phyloP scores from a whole-genome alignment of 2,888 invertebrate species.

The Tetranychus truncatus region DNA sequence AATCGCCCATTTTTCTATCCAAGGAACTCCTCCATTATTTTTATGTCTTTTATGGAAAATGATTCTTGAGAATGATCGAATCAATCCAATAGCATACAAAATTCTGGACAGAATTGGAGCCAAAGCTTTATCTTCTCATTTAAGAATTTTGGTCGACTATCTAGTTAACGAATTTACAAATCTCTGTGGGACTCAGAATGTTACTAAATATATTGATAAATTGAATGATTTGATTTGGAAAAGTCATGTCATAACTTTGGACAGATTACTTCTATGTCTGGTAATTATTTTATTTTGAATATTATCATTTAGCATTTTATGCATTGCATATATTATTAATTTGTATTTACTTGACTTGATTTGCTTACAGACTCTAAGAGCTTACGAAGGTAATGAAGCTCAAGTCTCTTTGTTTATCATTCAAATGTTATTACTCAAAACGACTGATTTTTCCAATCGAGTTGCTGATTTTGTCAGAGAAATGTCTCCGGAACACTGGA shows the following conservation, averaged over 20 bases:
- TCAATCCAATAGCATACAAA: conserved; percentile 84
- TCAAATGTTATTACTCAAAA: conserved; percentile 64
- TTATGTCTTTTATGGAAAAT: too few relatives aligned
- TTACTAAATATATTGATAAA: conserved; percentile 82
- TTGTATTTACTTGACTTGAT: conserved; percentile 9
- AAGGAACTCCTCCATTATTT: too few relatives aligned
- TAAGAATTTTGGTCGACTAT: conserved; percentile 85
- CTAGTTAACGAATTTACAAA: conserved; percentile 78
- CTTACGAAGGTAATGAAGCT: conserved; percentile 78
- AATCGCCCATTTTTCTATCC: conserved; percentile 81
- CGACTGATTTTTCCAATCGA: too few relatives aligned
- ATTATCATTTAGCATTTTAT: conserved; percentile 52
- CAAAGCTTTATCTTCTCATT: conserved; percentile 67
- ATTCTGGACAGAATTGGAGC: conserved; percentile 93
- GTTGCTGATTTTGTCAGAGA: too few relatives aligned
- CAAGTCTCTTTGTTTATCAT: conserved; percentile 88
- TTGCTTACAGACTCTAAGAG: conserved; percentile 38
- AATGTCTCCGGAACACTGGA: too few relatives aligned
- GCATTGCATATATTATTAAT: too few relatives aligned
- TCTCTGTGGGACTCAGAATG: conserved; percentile 56
- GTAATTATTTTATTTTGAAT: background rate
- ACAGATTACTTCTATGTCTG: conserved; percentile 72
- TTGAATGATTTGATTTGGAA: conserved; percentile 95
- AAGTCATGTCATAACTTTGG: conserved; percentile 85
- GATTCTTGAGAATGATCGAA: conserved; percentile 77